Evolutionary conservation across 2,113 vertebrate species (phyloP), one percentile per base, ranked within the genome.

Genomic region (Trematocara variabile): DNA sequence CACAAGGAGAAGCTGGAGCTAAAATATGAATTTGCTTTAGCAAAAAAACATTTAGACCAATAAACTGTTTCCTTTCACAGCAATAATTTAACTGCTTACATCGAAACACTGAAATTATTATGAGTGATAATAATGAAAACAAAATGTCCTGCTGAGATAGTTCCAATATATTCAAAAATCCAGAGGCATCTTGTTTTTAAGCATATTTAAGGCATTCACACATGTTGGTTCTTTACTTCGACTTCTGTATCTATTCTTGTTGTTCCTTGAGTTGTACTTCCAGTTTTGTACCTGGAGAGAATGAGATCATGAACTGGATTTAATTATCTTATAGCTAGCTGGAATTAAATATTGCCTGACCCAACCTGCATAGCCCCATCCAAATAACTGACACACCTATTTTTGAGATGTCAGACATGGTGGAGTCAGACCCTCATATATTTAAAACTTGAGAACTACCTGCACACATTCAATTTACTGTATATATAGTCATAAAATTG

Each of bases 201-300:
- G 33, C 58, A 37, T 20, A 37, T 63, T 37, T 25, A 25, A 6
- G 63, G 5, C 65, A 70, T 46, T 46, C 20, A 46, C 65, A 68
- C 34, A 73, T 44, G 39, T 10, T 46, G 41, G 39, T 46, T 25
- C 20, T 70, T 73, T 10, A 73, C 5, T 73, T 73, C 2, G 5
- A 46, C 8, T 73, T 73, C 8, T 73, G 39, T 73, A 46, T 46
- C 65, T 73, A 25, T 44, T 70, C 65, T 70, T 70, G 20, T 70
- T 70, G 8, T 46, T 70, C 13, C 39, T 28, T 46, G 13, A 70
- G 39, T 22, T 44, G 37, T 25, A 25, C 63, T 6, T 70, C 63
- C 20, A 44, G 65, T 16, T 44, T 25, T 70, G 37, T 22, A 68
- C n/a, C 39, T 25, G 20, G 65, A 46, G 65, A 16, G 5, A 70